phyloP scores from a whole-genome alignment of 1,140 invertebrate genomes.

The Drosophila willistoni region DNA sequence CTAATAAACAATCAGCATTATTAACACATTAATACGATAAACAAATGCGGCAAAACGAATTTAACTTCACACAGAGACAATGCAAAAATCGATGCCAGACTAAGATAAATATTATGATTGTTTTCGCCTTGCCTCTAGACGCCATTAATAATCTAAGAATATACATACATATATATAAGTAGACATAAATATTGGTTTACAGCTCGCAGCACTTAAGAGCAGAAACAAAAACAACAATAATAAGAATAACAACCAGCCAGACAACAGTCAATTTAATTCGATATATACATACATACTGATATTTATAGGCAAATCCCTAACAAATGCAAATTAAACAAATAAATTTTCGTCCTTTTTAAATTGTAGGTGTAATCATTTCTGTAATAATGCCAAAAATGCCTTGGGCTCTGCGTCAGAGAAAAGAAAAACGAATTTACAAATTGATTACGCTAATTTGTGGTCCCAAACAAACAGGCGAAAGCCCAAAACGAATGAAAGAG shows the following conservation, averaged over 20 bases:
- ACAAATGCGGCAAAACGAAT: not conserved
- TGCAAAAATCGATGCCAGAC: conserved; percentile 14
- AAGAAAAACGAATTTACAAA: conserved; percentile 43
- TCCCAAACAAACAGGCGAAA: not conserved
- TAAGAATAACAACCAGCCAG: conserved; percentile 9
- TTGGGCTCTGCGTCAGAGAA: conserved; percentile 17
- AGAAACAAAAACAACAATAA: conserved; percentile 8
- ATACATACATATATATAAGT: not conserved
- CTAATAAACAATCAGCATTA: conserved; percentile 6
- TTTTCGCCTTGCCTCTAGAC: conserved; percentile 13
- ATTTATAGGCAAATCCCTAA: conserved; percentile 24
- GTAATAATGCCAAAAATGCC: conserved; percentile 46
- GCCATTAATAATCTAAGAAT: conserved; percentile 27
- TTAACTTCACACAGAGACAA: not conserved
- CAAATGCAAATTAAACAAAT: conserved; percentile 54
- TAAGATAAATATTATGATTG: conserved; percentile 41
- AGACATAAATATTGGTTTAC: conserved; percentile 46
- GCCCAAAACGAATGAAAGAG: not conserved
- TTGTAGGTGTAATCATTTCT: conserved; percentile 46
- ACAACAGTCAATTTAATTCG: conserved; percentile 45
- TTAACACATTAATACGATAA: conserved; percentile 8
- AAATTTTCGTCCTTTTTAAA: conserved; percentile 48
- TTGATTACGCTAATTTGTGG: conserved; percentile 51
- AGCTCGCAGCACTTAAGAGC: conserved; percentile 19
- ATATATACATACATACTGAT: conserved; percentile 28